Conservation (phyloP, 2,797 vertebrate genomes). For the Amniataba percoides region DNA sequence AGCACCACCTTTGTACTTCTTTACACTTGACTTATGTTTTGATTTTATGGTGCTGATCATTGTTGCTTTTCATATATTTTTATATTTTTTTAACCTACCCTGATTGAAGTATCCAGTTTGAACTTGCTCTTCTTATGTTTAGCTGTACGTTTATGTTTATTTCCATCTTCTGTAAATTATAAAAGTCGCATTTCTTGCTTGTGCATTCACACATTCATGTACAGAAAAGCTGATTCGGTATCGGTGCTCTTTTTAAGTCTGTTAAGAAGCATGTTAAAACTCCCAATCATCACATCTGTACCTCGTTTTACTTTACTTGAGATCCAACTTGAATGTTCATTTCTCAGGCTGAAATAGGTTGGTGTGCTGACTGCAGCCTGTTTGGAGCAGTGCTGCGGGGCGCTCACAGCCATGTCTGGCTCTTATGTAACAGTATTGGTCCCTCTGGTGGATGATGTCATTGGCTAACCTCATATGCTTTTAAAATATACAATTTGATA, state of each 20-base stretch:
- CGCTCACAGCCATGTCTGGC: slow-evolving; percentile 58
- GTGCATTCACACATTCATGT: not conserved
- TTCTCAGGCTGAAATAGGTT: slow-evolving; percentile 6
- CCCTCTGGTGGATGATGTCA: slow-evolving; percentile 73
- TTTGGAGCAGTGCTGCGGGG: slow-evolving; percentile 35
- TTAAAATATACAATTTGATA: slow-evolving; percentile 51
- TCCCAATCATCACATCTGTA: slow-evolving; percentile 1
- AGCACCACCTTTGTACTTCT: too few relatives aligned
- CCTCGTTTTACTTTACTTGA: not conserved
- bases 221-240: not conserved
- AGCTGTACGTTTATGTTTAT: too few relatives aligned
- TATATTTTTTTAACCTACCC: not conserved
- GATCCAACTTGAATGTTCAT: slow-evolving; percentile 14
- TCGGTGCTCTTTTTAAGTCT: not conserved
- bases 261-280: not conserved
- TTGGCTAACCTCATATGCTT: slow-evolving; percentile 49
- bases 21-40: not conserved
- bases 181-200: not conserved
- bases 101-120: not conserved
- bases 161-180: not conserved
- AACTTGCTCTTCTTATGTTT: not conserved
- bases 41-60: not conserved
- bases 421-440: slow-evolving; percentile 67
- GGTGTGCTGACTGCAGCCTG: slow-evolving; percentile 9
- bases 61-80: not conserved